These are phyloP conservation scores for Gastrophysa polygoni DNA, from an alignment of 2,888 invertebrate species.

Conservation along the genomic window DNA sequence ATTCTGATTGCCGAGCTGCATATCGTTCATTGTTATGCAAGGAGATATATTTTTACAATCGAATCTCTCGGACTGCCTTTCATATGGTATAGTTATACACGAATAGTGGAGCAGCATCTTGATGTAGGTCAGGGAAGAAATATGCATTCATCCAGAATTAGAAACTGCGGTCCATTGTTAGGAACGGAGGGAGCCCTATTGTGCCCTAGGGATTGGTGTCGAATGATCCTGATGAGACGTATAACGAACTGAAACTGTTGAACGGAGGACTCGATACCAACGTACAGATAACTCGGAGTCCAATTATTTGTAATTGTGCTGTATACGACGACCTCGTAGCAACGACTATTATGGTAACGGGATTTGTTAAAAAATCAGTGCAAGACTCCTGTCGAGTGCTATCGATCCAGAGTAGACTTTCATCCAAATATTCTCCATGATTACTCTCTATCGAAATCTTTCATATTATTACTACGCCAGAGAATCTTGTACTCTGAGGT, in stretches of 20 bases:
- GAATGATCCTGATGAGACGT: background rate
- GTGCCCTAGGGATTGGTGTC: background rate
- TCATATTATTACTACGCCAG: too few relatives aligned
- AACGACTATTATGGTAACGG: background rate
- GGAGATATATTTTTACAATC: too few relatives aligned
- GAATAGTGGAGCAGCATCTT: background rate
- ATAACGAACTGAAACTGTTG: conserved; percentile 1
- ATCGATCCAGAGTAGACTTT: background rate
- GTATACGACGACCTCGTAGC: background rate
- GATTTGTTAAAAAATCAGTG: background rate
- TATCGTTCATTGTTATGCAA: too few relatives aligned
- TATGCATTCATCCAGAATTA: background rate
- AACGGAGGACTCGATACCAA: background rate
- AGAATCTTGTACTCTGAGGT: too few relatives aligned
- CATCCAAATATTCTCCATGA: too few relatives aligned
- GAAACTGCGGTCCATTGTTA: background rate
- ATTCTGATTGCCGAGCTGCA: too few relatives aligned
- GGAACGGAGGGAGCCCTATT: background rate
- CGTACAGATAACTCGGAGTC: background rate
- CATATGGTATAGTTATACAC: background rate
- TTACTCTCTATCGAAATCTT: too few relatives aligned
- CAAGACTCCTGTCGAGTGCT: background rate
- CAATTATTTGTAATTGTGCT: background rate
- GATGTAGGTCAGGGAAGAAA: background rate
- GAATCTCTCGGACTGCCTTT: too few relatives aligned